Evolutionary conservation across 23 tunicate species (phyloP).

Genomic region (Corella eumyota): DNA sequence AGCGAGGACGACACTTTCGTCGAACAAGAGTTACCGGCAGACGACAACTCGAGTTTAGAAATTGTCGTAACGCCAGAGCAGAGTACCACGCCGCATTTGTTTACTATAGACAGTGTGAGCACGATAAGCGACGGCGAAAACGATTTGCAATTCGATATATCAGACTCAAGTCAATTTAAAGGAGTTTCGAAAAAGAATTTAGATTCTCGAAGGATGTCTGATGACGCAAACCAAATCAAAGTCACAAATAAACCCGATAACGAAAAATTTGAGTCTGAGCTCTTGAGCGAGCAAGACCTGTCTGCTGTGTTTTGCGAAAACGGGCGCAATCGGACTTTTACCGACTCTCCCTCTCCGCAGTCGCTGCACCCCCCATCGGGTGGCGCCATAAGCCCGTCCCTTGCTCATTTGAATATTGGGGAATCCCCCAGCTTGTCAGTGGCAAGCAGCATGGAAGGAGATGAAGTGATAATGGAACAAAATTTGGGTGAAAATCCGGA

Average conservation of each 20-base stretch:
- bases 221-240: too few species aligned
- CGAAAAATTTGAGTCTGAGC: constrained; percentile 4
- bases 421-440: constrained; percentile 27
- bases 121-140: constrained; percentile 3
- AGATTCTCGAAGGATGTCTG: too few species aligned
- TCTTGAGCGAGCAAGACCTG: constrained; percentile 69
- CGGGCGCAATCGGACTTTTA: not conserved
- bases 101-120: constrained; percentile 31
- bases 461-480: constrained; percentile 2
- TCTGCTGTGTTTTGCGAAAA: constrained; percentile 22
- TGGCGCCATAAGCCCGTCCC: not conserved
- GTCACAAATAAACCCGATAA: not conserved
- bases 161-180: not conserved
- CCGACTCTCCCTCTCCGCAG: not conserved
- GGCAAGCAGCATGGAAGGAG: constrained; percentile 39
- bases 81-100: not conserved
- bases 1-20: too few species aligned
- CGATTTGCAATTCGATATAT: not conserved
- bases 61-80: not conserved
- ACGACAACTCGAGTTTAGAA: not conserved
- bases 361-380: not conserved
- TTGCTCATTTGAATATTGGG: constrained; percentile 1
- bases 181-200: too few species aligned
- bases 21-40: not conserved
- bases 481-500: too few species aligned